phyloP scores from a whole-genome alignment of 2,797 vertebrate genomes.

The Ptychadena robeensis region DNA sequence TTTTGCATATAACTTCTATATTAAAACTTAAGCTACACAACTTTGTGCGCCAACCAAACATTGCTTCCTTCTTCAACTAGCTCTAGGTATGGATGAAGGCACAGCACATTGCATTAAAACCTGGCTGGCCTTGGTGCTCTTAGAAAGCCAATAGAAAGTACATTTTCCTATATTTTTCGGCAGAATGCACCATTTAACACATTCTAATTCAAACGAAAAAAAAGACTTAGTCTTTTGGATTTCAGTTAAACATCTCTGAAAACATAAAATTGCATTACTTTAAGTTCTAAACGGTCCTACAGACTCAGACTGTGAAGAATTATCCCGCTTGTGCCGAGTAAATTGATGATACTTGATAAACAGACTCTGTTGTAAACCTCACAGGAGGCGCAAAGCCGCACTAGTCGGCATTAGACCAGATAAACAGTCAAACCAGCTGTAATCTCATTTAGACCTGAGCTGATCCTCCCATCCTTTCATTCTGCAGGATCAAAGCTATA shows the following conservation, averaged over 20 bases:
- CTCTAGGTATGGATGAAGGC: too few relatives aligned
- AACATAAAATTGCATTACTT: constrained; percentile 73
- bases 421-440: constrained; percentile 99
- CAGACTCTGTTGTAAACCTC: constrained; percentile 88
- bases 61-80: too few relatives aligned
- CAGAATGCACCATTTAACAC: too few relatives aligned
- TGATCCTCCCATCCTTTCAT: constrained; percentile 96
- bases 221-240: too few relatives aligned
- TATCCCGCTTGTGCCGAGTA: constrained; percentile 85
- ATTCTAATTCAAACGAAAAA: too few relatives aligned
- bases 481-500: constrained; percentile 85
- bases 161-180: too few relatives aligned
- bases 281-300: constrained; percentile 77
- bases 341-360: constrained; percentile 93
- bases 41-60: too few relatives aligned
- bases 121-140: too few relatives aligned
- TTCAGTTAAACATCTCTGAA: constrained; percentile 49
- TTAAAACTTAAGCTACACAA: too few relatives aligned
- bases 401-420: constrained; percentile 98
- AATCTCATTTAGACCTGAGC: constrained; percentile 99
- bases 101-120: too few relatives aligned
- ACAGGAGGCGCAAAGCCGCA: constrained; percentile 88
- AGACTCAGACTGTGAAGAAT: constrained; percentile 81
- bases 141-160: too few relatives aligned
- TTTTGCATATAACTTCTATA: too few relatives aligned